These are phyloP conservation scores for Endotricha flammealis DNA, from an alignment of 2,888 invertebrate genomes.

Conservation along the genomic window DNA sequence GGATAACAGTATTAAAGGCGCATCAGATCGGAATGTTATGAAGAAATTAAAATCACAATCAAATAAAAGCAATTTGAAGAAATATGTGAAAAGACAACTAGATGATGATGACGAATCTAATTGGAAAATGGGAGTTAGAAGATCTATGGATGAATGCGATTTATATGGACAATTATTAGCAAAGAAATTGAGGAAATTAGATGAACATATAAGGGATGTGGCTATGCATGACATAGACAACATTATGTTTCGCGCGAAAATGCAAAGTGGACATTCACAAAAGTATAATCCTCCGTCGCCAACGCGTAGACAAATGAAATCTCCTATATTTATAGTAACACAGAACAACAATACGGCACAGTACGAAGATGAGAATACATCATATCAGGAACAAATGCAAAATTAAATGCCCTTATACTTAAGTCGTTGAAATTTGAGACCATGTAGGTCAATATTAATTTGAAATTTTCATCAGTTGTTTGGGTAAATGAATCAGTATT, in stretches of 20 bases:
- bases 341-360: slow-evolving; percentile 37
- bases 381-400: slow-evolving; percentile 34
- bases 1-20: too few relatives aligned
- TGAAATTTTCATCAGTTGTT: too few relatives aligned
- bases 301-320: slow-evolving; percentile 41
- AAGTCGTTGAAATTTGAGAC: background rate
- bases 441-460: background rate
- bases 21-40: too few relatives aligned
- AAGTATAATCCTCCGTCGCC: too few relatives aligned
- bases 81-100: slow-evolving; percentile 25
- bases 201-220: slow-evolving; percentile 59
- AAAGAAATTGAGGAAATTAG: slow-evolving; percentile 59
- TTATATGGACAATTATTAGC: slow-evolving; percentile 60
- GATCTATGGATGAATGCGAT: slow-evolving; percentile 58
- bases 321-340: slow-evolving; percentile 51
- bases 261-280: slow-evolving; percentile 45
- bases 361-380: slow-evolving; percentile 50
- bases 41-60: too few relatives aligned
- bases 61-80: background rate
- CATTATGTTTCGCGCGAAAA: slow-evolving; percentile 62
- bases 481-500: too few relatives aligned
- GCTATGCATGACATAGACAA: slow-evolving; percentile 71
- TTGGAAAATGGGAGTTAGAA: slow-evolving; percentile 23
- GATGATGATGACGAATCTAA: slow-evolving; percentile 31
- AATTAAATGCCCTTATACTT: slow-evolving; percentile 24